phyloP scores from a whole-genome alignment of 2,797 vertebrate genomes.

The Capromys pilorides region DNA sequence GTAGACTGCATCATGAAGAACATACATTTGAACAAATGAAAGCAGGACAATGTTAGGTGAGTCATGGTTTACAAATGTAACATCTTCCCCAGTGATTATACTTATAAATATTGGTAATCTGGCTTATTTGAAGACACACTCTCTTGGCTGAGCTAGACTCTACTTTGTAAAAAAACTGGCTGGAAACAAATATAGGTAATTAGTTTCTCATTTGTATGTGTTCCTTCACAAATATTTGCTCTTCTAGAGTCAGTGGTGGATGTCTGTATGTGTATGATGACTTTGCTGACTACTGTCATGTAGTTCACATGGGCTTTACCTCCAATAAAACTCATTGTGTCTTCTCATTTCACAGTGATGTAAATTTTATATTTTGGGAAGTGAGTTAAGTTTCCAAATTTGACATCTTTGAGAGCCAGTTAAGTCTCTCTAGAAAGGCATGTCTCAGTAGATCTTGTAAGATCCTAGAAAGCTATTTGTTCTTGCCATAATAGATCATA shows the following conservation, averaged over 20 bases:
- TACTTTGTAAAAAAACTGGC: slow-evolving; percentile 75
- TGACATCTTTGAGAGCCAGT: neutral
- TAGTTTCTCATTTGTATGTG: slow-evolving; percentile 68
- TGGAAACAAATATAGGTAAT: slow-evolving; percentile 71
- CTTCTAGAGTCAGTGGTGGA: slow-evolving; percentile 55
- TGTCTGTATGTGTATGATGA: slow-evolving; percentile 64
- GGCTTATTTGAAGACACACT: slow-evolving; percentile 66
- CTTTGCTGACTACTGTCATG: neutral
- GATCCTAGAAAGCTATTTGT: neutral
- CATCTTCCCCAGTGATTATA: slow-evolving; percentile 63
- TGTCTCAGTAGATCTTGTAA: neutral
- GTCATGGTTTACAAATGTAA: slow-evolving; percentile 26
- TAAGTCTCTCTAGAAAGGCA: slow-evolving; percentile 43
- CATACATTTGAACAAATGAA: neutral
- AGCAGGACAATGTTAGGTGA: slow-evolving; percentile 7
- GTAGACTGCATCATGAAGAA: neutral
- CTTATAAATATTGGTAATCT: slow-evolving; percentile 73
- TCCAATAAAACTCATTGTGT: neutral
- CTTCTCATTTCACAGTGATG: neutral
- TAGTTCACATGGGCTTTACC: slow-evolving; percentile 46
- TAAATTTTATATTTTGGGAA: slow-evolving; percentile 20
- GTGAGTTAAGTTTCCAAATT: slow-evolving; percentile 34
- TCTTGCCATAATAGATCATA: neutral
- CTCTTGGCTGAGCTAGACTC: slow-evolving; percentile 64
- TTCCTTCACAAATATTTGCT: slow-evolving; percentile 76